A percentile compares a stretch with the other conserved stretches of the same genome.
These are phyloP conservation scores for Leptodactylus fuscus DNA, from an alignment of 2,113 vertebrate species.

Conservation along the genomic window DNA sequence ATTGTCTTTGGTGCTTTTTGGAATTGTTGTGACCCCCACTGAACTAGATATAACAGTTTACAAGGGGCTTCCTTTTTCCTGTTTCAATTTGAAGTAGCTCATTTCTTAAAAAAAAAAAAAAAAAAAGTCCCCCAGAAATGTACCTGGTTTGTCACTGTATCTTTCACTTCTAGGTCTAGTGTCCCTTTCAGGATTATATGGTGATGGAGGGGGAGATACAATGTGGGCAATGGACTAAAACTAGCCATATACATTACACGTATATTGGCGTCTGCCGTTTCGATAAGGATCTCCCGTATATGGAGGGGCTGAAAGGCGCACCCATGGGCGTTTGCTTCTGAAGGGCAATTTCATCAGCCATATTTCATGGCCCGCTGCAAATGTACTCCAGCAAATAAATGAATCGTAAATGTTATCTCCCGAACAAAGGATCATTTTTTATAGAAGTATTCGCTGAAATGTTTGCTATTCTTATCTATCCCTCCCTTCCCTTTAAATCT, in stretches of 20 bases:
- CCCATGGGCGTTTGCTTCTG: not conserved
- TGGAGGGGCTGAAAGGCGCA: not conserved
- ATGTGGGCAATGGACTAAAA: no score
- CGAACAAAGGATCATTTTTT: not conserved
- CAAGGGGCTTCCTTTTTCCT: no score
- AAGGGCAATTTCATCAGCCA: not conserved
- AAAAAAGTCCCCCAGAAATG: no score
- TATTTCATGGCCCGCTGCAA: not conserved
- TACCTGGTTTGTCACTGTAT: no score
- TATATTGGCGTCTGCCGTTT: not conserved
- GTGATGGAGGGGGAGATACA: not conserved
- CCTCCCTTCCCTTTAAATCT: constrained; percentile 4
- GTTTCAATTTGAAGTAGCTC: no score
- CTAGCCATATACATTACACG: no score
- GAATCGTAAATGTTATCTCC: not conserved
- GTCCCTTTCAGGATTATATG: no score
- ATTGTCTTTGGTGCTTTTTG: no score
- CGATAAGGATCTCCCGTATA: not conserved
- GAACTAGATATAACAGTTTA: no score
- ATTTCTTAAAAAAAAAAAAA: no score
- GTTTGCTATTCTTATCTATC: constrained; percentile 7
- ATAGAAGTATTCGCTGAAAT: not conserved
- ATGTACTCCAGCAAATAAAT: not conserved
- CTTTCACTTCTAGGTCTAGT: no score
- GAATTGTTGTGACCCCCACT: no score